Base-by-base conservation (phyloP, 2,113 vertebrate species). In the Macquaria australasica region DNA sequence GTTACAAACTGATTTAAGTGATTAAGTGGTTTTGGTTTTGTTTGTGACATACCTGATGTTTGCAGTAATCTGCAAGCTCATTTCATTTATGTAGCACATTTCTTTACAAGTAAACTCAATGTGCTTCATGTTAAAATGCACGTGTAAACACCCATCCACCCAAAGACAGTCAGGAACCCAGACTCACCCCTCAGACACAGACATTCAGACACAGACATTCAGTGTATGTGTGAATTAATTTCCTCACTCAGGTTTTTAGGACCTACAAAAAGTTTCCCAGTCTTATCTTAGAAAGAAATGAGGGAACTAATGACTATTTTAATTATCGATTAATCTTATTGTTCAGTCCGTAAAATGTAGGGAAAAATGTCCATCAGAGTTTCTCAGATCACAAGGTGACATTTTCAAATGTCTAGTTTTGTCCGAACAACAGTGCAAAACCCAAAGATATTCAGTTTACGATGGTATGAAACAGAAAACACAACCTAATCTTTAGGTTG, bases 61-160 rank as follows among this genome's bases (percentile, higher is more conserved):
- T 41, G 41, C 41, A 3, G 41, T 10, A 41, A 41, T 41, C 41
- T 15, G 45, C 12, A 48, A 48, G 14, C 12, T 11, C 3, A 48
- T 48, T 48, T 50, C 16, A 50, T 43, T 43, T 2, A 43, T 43
- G 43, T 43, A 12, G 11, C 43, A 43, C 15, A 16, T 50, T 50
- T 50, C 48, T 50, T 75, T n/a, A 48, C 14, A 11, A 51, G 55
- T 43, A 69, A n/a, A 51, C 56, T 83, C 53, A 39, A 28, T 56
- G 28, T 37, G 50, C 28, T 15, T 37, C n/a, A 23, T 6, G 41
- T 43, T 28, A 45, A 45, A 58, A 43, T 20, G 16, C 15, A 59
- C 1, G 15, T 18, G 15, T 28, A 59, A 43, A 73, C 37, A 28
- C n/a, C 18, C 6, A 20, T 21, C 48, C 28, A 50, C 25, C 9